Evolutionary conservation across 2,113 vertebrate genomes (phyloP), one percentile per base, ranked within the genome.

Genomic region (Sphaerodactylus townsendi): DNA sequence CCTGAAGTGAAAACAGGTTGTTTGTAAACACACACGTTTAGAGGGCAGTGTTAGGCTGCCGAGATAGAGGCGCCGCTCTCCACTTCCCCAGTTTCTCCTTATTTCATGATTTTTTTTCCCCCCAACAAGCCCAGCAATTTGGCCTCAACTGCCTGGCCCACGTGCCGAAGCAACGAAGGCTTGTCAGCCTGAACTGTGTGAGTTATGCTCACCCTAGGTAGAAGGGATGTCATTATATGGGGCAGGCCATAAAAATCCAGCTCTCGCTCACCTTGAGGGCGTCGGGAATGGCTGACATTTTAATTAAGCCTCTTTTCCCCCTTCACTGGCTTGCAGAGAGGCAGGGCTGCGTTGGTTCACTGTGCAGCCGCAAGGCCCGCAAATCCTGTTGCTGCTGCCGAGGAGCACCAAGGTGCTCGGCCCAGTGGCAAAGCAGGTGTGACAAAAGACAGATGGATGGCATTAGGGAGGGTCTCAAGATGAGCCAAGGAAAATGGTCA

Each of bases 211-310:
- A 65, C 13, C 66, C 76, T 9, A 89, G 66, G 66, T 46, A 82
- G 39, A 66, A 72, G 28, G 14, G 0, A 37, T 82, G 74, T 87
- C 64, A 4, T 83, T 85, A 85, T 19, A 81, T 86, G 48, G 69
- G 88, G 6, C 17, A 0, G n/a, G 73, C 74, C 83, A 90, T 90
- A 84, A 90, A n/a, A 91, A 89, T 86, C 11, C 33, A 69, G 75
- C 84, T 11, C 56, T 71, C 75, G 66, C 85, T 88, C 91, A 90
- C 86, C 90, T 93, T 25, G 78, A 86, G 88, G 89, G 73, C 76
- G 86, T 92, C 85, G 84, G 59, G 71, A 90, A 85, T 83, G 79
- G 73, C 84, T 90, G 89, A 86, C 90, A 86, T 90, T 92, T 92
- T 92, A 86, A 92, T 92, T 92, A 92, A 89, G 73, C 79, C 81